Base-by-base conservation (phyloP, 30 jellyfish, hydroid and myxozoan species). In the Chironex yamaguchii region DNA sequence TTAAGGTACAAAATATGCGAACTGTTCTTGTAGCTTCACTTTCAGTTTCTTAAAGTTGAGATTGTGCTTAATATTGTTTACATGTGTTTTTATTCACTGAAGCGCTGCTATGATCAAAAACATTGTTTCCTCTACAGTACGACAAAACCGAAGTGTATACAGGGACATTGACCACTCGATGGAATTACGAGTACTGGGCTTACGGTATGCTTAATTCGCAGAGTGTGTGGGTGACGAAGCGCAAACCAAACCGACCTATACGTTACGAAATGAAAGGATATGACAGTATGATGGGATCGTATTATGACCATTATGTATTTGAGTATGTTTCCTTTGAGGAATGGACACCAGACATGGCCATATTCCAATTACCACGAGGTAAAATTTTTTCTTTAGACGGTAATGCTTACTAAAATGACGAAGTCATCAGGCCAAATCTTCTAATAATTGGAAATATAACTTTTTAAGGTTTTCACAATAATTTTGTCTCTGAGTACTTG, bases 191-290 rank as follows among this genome's bases (percentile, higher is more conserved):
- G 48, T 93, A 93, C 62, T 81, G 86, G 86, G 98, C 97, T 33
- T 93, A 78, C 52, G 98, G 97, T 0, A 88, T 93, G 98, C 82
- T 85, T n/a, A 93, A 93, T 76, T 79, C 96, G 12, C 98, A 93
- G 52, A 81, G 79, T 33, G 94, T 93, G 2, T 93, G 98, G 98
- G 94, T 93, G 34, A 93, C 98, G 9, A 93, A 89, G 53, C 50
- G 94, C 29, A 82, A 88, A 65, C 98, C 98, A 1, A 79, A 93
- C 32, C 90, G 97, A 25, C 98, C 97, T 27, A 93, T 93, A 85
- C 54, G 98, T 52, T 93, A 93, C 76, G 98, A 93, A 82, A 93
- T 93, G 98, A 65, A 69, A 48, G 98, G 98, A 11, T 93, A 81
- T 63, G 98, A 93, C 67, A 78, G 90, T 68, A 93, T 93, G 98